Evolutionary conservation across 2,113 vertebrate genomes (phyloP).

Genomic region (Aldabrachelys gigantea): DNA sequence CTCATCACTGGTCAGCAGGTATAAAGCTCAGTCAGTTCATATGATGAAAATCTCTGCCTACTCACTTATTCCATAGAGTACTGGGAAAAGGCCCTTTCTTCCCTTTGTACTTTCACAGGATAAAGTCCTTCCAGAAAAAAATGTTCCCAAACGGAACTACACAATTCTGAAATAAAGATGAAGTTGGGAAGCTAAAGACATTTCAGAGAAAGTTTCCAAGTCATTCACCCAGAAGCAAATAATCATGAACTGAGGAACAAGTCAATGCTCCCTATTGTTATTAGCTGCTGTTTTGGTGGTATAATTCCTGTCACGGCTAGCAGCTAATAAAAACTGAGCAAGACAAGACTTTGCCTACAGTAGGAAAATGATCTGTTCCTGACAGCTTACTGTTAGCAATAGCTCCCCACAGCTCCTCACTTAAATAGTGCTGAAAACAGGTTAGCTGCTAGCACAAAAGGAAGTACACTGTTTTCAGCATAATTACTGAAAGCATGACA

Average conservation of each 20-base stretch:
- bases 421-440: neutral
- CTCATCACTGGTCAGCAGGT: neutral
- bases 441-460: neutral
- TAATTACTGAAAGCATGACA: neutral
- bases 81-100: neutral
- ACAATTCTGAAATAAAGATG: neutral
- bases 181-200: neutral
- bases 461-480: neutral
- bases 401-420: slow-evolving; percentile 1
- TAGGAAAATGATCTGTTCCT: slow-evolving; percentile 22
- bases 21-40: neutral
- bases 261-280: neutral
- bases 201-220: neutral
- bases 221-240: slow-evolving; percentile 21
- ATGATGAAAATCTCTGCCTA: neutral
- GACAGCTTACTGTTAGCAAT: neutral
- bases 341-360: neutral
- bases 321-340: slow-evolving; percentile 9
- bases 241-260: neutral
- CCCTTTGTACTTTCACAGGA: neutral
- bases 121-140: neutral
- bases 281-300: slow-evolving; percentile 2
- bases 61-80: neutral
- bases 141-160: neutral
- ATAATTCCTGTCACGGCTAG: neutral